These are phyloP conservation scores for Hypena proboscidalis DNA, from an alignment of 2,888 invertebrate genomes.

Conservation along the genomic window DNA sequence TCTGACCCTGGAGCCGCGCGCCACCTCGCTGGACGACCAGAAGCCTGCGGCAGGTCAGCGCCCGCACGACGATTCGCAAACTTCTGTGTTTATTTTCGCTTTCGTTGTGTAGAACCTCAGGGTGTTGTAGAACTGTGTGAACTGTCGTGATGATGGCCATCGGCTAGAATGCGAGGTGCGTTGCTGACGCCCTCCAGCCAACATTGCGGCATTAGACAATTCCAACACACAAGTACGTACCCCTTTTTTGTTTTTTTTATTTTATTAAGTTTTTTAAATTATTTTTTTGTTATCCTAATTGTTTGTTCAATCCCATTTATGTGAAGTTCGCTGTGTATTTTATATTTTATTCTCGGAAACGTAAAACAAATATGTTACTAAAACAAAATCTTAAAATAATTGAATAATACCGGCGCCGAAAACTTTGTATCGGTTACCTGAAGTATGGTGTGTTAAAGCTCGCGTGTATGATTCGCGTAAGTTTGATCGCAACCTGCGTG, in stretches of 20 bases:
- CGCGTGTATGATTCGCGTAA: conserved; percentile 11
- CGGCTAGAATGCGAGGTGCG: conserved; percentile 85
- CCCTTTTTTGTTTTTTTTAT: conserved; percentile 67
- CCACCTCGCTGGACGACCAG: conserved; percentile 78
- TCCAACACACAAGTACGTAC: conserved; percentile 81
- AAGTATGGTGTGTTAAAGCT: not conserved
- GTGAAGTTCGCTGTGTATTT: too few species aligned
- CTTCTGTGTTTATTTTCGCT: conserved; percentile 85
- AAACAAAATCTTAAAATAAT: too few species aligned
- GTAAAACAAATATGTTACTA: too few species aligned
- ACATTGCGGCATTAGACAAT: conserved; percentile 80
- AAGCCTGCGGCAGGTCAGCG: conserved; percentile 85
- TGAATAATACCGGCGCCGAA: too few species aligned
- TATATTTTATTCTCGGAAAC: too few species aligned
- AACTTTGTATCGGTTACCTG: too few species aligned
- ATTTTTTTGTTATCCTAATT: conserved; percentile 38
- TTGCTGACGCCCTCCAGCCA: conserved; percentile 83
- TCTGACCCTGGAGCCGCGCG: conserved; percentile 83
- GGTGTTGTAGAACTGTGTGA: conserved; percentile 81
- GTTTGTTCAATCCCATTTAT: conserved; percentile 9
- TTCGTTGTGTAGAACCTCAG: conserved; percentile 84
- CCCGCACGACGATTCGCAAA: conserved; percentile 75
- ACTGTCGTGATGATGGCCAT: conserved; percentile 83
- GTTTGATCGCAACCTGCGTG: conserved; percentile 7
- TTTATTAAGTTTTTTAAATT: conserved; percentile 43